Percentiles rank a stretch among this genome's conserved stretches.
These are phyloP conservation scores for Apodemia hepburni DNA, from an alignment of 2,888 invertebrate genomes.

Conservation along the genomic window DNA sequence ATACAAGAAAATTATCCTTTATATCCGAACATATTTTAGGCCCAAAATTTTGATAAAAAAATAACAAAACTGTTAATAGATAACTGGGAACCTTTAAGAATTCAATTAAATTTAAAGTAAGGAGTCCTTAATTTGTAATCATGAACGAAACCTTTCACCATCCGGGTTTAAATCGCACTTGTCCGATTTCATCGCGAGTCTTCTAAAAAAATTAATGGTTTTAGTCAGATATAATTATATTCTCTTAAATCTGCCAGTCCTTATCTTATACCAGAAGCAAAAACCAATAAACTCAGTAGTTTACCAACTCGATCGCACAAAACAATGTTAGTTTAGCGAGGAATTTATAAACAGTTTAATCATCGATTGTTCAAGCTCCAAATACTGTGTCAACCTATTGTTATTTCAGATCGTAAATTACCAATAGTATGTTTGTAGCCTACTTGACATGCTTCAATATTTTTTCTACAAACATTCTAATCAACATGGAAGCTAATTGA, in stretches of 20 bases:
- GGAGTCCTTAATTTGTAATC: no score
- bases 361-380: constrained; percentile 60
- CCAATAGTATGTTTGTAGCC: constrained; percentile 23
- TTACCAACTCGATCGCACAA: constrained; percentile 30
- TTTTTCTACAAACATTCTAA: background rate
- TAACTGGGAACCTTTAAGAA: no score
- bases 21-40: no score
- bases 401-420: constrained; percentile 35
- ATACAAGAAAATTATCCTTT: no score
- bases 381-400: constrained; percentile 57
- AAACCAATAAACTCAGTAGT: background rate
- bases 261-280: background rate
- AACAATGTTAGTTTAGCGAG: constrained; percentile 40
- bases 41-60: no score
- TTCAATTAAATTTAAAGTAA: no score
- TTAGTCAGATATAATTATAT: no score
- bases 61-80: no score
- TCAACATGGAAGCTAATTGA: background rate
- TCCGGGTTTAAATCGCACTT: no score
- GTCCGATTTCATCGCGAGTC: no score
- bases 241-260: background rate
- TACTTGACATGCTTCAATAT: constrained; percentile 23
- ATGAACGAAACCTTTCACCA: no score
- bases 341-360: constrained; percentile 72
- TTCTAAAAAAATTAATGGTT: no score